Evolutionary conservation across 2,113 vertebrate species (phyloP).

Genomic region (Balaenoptera acutorostrata): DNA sequence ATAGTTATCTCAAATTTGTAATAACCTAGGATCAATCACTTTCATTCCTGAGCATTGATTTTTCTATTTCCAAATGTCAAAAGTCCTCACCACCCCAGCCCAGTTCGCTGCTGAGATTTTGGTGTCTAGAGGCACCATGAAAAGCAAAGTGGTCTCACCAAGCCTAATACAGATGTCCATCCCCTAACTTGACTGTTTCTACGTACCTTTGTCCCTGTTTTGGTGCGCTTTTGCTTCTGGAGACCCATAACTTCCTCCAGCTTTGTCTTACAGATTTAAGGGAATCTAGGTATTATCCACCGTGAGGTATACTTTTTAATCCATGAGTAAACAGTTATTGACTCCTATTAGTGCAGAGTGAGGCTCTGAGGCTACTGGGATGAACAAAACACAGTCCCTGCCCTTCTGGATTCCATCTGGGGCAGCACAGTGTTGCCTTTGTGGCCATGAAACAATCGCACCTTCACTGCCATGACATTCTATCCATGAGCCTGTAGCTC

Average conservation of each 20-base stretch:
- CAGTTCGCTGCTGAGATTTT: neutral
- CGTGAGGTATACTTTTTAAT: neutral
- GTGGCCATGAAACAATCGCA: neutral
- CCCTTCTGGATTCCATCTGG: neutral
- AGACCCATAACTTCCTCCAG: neutral
- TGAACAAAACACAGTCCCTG: neutral
- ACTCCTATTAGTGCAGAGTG: neutral
- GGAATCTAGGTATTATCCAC: neutral
- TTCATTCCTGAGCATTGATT: neutral
- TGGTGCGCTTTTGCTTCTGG: neutral
- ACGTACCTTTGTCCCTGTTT: fast-evolving
- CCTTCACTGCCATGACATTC: fast-evolving
- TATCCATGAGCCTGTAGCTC: neutral
- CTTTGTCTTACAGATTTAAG: neutral
- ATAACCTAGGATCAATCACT: neutral
- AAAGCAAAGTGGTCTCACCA: neutral
- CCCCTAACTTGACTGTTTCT: neutral
- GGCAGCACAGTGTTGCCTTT: neutral
- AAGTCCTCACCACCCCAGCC: neutral
- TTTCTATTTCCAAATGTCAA: neutral
- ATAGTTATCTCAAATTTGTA: neutral
- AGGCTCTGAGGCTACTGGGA: neutral
- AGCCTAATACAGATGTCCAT: fast-evolving
- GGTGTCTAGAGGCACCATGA: neutral
- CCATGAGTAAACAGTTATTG: neutral